Percentiles rank a stretch among this genome's conserved stretches.
Evolutionary conservation across 1,140 invertebrate genomes (phyloP).

Genomic region (Psix sp.): DNA sequence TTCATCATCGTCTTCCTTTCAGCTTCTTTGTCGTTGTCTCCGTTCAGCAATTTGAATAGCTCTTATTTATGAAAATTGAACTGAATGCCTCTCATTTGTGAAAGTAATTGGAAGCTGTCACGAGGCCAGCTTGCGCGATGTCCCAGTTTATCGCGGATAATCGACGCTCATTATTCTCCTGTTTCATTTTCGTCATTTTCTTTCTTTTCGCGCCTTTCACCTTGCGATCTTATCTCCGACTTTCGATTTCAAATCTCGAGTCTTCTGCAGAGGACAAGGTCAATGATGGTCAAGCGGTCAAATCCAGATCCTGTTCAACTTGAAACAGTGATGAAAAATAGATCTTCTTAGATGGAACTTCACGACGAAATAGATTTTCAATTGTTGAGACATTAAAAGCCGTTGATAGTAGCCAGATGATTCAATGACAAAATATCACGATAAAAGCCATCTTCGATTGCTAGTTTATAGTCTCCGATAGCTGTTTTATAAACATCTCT

Average conservation of each 20-base stretch:
- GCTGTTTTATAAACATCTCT: too few species aligned
- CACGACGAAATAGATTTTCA: too few species aligned
- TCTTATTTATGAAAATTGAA: constrained; percentile 76
- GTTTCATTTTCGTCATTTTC: constrained; percentile 64
- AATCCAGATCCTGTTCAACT: too few species aligned
- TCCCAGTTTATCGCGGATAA: constrained; percentile 70
- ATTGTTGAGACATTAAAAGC: too few species aligned
- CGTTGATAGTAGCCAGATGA: too few species aligned
- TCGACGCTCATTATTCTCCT: constrained; percentile 70
- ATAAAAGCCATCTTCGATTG: too few species aligned
- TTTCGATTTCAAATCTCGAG: constrained; percentile 14
- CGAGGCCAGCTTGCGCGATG: constrained; percentile 64
- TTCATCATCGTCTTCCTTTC: constrained; percentile 39
- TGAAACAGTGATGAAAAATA: too few species aligned
- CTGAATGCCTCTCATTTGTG: constrained; percentile 73
- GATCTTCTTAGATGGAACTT: too few species aligned
- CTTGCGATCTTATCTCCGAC: constrained; percentile 8
- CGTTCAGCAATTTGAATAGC: constrained; percentile 73
- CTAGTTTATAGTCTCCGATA: too few species aligned
- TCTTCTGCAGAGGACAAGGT: too few species aligned
- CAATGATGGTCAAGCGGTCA: too few species aligned
- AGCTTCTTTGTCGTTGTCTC: constrained; percentile 8
- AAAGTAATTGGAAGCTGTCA: constrained; percentile 73
- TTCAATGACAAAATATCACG: too few species aligned
- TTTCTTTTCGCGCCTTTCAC: constrained; percentile 11